A percentile compares a stretch with the other conserved stretches of the same genome.
Conservation (phyloP, 2,797 vertebrate species). For the Centroberyx gerrardi region DNA sequence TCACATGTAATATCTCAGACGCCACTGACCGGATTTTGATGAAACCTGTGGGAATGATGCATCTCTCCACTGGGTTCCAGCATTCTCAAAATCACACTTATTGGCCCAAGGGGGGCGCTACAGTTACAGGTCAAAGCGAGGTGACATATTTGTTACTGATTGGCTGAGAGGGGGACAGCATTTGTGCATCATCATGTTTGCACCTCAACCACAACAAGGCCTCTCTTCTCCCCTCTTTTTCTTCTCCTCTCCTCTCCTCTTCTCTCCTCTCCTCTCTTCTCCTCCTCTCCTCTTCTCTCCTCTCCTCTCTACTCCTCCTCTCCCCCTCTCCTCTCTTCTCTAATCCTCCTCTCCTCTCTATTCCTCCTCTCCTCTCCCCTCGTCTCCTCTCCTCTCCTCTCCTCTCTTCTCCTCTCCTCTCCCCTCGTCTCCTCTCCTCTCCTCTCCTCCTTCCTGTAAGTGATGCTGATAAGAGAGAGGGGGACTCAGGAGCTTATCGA, state of each 20-base stretch:
- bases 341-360: background rate
- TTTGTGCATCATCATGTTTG: too few relatives aligned
- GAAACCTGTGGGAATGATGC: too few relatives aligned
- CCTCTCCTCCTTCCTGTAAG: conserved; percentile 12
- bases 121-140: too few relatives aligned
- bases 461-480: conserved; percentile 31
- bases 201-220: background rate
- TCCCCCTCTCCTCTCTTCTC: background rate
- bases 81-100: too few relatives aligned
- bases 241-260: background rate
- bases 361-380: background rate
- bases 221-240: background rate
- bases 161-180: too few relatives aligned
- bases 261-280: background rate
- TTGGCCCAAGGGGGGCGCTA: too few relatives aligned
- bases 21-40: too few relatives aligned
- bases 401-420: background rate
- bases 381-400: background rate
- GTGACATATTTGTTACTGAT: too few relatives aligned
- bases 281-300: conserved; percentile 3
- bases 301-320: background rate
- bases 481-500: conserved; percentile 42
- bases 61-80: too few relatives aligned
- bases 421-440: background rate
- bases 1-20: too few relatives aligned